A percentile compares a stretch with the other conserved stretches of the same genome.
phyloP scores from a whole-genome alignment of 2,888 invertebrate species.

The Machimus atricapillus region DNA sequence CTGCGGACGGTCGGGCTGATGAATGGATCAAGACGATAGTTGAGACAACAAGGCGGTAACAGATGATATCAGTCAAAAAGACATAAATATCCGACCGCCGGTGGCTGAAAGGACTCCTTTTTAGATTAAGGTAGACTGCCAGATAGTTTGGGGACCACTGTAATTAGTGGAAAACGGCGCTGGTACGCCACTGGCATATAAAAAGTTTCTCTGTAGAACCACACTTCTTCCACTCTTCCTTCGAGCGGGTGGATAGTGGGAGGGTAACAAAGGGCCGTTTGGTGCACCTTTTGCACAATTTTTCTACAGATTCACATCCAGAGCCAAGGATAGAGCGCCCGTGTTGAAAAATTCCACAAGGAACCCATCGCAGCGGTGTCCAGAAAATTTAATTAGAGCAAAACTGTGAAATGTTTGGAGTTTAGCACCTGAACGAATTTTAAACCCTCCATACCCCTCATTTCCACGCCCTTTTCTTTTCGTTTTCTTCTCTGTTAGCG shows the following conservation, averaged over 20 bases:
- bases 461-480: not conserved
- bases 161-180: not conserved
- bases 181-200: not conserved
- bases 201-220: not conserved
- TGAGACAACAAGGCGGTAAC: not conserved
- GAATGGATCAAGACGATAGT: not conserved
- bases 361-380: not conserved
- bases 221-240: not conserved
- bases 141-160: not conserved
- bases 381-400: conserved; percentile 25
- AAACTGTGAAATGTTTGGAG: not conserved
- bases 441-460: not conserved
- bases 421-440: not conserved
- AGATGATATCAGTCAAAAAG: not conserved
- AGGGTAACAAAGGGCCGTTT: not conserved
- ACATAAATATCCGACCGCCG: not conserved
- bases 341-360: not conserved
- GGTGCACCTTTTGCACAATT: not conserved
- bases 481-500: not conserved
- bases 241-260: not conserved
- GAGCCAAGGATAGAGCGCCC: not conserved
- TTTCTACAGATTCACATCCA: not conserved
- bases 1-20: not conserved
- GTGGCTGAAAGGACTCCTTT: not conserved
- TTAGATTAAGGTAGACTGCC: not conserved